These are phyloP conservation scores for Lithophane socia DNA, from an alignment of 2,888 invertebrate genomes.

Conservation along the genomic window DNA sequence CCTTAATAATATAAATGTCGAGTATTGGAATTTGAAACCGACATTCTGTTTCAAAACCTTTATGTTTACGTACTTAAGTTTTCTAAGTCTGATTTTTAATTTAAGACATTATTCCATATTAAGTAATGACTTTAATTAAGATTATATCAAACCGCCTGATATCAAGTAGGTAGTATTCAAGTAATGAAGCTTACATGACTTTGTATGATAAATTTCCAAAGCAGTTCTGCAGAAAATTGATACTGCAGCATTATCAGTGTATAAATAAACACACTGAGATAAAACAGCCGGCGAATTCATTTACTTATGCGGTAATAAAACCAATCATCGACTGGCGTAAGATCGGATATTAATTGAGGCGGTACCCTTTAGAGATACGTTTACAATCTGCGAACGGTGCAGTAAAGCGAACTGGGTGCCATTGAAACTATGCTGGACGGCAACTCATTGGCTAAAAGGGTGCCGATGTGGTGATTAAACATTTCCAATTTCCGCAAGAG, in stretches of 20 bases:
- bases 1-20: conserved; percentile 1
- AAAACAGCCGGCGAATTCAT: conserved; percentile 67
- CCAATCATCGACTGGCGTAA: conserved; percentile 69
- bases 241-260: conserved; percentile 55
- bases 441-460: conserved; percentile 73
- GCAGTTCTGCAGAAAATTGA: conserved; percentile 39
- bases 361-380: conserved; percentile 75
- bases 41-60: conserved; percentile 14
- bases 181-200: conserved; percentile 52
- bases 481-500: conserved; percentile 82
- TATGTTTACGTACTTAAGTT: conserved; percentile 2
- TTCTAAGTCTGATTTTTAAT: not conserved
- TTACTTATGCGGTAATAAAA: conserved; percentile 68
- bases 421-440: conserved; percentile 67
- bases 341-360: conserved; percentile 77
- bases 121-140: conserved; percentile 18
- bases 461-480: conserved; percentile 84
- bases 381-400: conserved; percentile 80
- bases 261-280: conserved; percentile 63
- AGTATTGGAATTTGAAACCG: conserved; percentile 16
- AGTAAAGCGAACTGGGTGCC: conserved; percentile 62
- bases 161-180: conserved; percentile 32
- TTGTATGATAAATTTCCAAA: conserved; percentile 41
- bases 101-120: conserved; percentile 7
- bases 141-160: conserved; percentile 16